Evolutionary conservation across 2,113 vertebrate genomes (phyloP).

Genomic region (Oxyruncus cristatus): DNA sequence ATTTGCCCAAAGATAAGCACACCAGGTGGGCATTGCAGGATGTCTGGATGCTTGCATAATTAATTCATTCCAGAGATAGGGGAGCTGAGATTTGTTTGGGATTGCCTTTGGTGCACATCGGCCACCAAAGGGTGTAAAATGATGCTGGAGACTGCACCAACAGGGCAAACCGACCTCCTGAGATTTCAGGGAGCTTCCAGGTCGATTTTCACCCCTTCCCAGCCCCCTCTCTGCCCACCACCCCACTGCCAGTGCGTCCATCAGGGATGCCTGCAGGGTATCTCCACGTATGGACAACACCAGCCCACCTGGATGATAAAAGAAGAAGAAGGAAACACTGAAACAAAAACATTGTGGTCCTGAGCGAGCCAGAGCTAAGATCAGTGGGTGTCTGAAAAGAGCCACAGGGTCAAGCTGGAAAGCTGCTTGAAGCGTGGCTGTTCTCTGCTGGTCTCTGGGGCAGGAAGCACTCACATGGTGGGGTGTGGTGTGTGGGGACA

Average conservation of each 20-base stretch:
- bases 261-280: neutral
- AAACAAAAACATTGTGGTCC: too few relatives aligned
- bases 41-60: neutral
- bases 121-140: neutral
- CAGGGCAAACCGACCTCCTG: rapidly evolving
- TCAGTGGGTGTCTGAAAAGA: too few relatives aligned
- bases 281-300: neutral
- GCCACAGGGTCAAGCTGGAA: too few relatives aligned
- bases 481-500: too few relatives aligned
- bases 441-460: too few relatives aligned
- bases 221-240: too few relatives aligned
- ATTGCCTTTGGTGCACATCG: neutral
- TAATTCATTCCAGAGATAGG: neutral
- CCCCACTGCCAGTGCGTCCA: neutral
- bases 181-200: neutral
- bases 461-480: too few relatives aligned
- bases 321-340: too few relatives aligned
- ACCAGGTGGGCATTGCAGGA: neutral
- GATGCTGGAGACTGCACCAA: neutral
- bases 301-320: too few relatives aligned
- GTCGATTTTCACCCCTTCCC: neutral
- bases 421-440: too few relatives aligned
- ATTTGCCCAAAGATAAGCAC: neutral
- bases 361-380: too few relatives aligned
- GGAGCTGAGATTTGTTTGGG: neutral